Percentiles rank a stretch among this genome's conserved stretches.
Conservation (phyloP, 2,113 vertebrate species). For the Pelodiscus sinensis region DNA sequence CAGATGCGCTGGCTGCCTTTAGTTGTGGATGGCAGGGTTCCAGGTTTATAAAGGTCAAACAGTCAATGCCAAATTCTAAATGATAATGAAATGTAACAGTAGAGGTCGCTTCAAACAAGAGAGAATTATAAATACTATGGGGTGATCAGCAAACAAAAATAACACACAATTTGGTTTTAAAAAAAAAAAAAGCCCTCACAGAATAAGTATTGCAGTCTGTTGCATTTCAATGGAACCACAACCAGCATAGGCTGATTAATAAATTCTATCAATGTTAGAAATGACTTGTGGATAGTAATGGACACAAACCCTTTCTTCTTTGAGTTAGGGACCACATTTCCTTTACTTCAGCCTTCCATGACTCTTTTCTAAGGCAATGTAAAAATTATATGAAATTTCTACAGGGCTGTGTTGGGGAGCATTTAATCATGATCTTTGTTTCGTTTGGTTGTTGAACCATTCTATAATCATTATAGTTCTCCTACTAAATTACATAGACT, state of each 20-base stretch:
- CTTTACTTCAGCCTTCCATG: not conserved
- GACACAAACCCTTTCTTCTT: not conserved
- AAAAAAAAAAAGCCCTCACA: no score
- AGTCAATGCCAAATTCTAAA: not conserved
- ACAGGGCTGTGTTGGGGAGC: rapidly evolving
- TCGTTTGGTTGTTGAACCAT: rapidly evolving
- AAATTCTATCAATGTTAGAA: not conserved
- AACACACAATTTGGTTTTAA: no score
- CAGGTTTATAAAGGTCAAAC: conserved; percentile 48
- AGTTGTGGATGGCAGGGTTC: not conserved
- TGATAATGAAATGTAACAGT: not conserved
- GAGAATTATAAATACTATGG: not conserved
- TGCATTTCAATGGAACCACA: no score
- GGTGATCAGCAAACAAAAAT: not conserved
- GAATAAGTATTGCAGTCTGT: no score
- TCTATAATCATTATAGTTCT: not conserved
- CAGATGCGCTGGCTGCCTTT: not conserved
- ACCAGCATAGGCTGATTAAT: no score
- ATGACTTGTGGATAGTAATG: not conserved
- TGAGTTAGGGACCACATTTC: not conserved
- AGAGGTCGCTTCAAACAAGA: not conserved
- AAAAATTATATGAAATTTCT: not conserved
- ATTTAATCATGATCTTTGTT: not conserved
- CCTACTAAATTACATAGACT: not conserved
- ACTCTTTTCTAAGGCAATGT: not conserved